These are phyloP conservation scores for Vidua chalybeata DNA, from an alignment of 2,113 vertebrate species.

Conservation along the genomic window DNA sequence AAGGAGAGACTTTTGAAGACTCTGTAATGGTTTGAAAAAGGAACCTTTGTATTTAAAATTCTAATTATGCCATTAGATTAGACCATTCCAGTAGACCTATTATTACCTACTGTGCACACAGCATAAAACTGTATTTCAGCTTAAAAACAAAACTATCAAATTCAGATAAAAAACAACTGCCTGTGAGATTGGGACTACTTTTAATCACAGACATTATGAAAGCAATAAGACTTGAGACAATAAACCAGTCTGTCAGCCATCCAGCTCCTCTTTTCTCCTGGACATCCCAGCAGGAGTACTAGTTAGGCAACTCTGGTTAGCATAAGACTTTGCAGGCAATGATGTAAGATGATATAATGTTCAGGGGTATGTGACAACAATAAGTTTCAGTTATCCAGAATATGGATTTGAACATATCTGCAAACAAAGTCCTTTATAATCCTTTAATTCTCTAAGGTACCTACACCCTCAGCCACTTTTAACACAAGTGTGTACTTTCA, in stretches of 20 bases:
- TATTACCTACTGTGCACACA: neutral
- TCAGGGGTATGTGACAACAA: neutral
- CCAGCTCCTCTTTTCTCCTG: neutral
- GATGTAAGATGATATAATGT: neutral
- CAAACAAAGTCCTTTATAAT: neutral
- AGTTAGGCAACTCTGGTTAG: neutral
- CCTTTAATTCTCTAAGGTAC: neutral
- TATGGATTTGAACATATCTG: neutral
- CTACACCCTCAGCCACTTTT: neutral
- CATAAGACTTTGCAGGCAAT: neutral
- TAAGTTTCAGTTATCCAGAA: neutral
- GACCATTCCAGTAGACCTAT: neutral
- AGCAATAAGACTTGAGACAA: neutral
- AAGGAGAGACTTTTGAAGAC: neutral
- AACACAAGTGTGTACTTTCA: neutral
- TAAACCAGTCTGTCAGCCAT: neutral
- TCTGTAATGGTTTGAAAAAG: neutral
- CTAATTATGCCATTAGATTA: neutral
- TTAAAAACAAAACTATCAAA: neutral
- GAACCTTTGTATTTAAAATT: neutral
- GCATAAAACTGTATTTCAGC: neutral
- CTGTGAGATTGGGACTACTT: neutral
- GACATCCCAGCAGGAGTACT: neutral
- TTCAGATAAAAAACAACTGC: neutral
- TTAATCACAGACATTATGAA: neutral